Evolutionary conservation across 1,140 invertebrate species (phyloP).

Genomic region (Schlechtendalia chinensis): DNA sequence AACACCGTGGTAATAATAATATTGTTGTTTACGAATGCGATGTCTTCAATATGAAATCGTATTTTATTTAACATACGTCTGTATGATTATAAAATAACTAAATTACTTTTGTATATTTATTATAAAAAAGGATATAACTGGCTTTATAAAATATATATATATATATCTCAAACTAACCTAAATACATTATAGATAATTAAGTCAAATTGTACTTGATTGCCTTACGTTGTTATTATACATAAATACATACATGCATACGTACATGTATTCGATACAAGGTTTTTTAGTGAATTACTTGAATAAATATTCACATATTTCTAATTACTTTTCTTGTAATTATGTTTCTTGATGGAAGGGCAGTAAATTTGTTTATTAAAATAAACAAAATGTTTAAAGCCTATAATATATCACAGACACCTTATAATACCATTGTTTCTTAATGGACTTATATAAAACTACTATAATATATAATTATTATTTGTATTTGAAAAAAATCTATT

Average conservation of each 20-base stretch:
- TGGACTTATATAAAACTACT: neutral
- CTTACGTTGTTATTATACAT: neutral
- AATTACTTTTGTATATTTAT: neutral
- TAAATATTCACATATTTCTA: neutral
- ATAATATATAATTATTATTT: neutral
- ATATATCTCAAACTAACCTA: slow-evolving; percentile 1
- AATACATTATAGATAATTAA: neutral
- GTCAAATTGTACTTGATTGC: neutral
- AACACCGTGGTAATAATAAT: neutral
- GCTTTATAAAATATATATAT: neutral
- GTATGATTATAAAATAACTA: neutral
- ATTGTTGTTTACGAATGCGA: neutral
- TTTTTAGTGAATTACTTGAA: neutral
- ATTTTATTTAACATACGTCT: neutral
- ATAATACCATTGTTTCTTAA: neutral
- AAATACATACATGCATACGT: too few relatives aligned
- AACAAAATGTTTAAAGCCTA: neutral
- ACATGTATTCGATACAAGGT: neutral
- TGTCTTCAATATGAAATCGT: neutral
- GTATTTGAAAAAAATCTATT: neutral
- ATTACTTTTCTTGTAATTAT: neutral
- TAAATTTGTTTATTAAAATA: neutral
- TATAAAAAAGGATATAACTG: neutral
- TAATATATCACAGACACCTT: neutral
- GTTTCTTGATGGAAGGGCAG: too few relatives aligned